These are phyloP conservation scores for Koerneria pararmatus DNA, from an alignment of 2,888 invertebrate genomes.

Conservation along the genomic window DNA sequence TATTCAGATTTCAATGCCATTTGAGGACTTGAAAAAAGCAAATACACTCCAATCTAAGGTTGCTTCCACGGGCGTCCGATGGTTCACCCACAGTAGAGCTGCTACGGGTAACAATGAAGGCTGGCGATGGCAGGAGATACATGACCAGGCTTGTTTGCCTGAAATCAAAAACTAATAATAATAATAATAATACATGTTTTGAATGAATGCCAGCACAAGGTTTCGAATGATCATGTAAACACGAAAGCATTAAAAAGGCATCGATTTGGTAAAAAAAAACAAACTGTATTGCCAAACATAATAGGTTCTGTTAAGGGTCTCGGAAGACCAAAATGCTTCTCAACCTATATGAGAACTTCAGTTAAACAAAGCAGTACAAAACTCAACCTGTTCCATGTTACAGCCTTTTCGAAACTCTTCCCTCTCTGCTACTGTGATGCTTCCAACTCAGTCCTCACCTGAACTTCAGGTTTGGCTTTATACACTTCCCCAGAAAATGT, in stretches of 20 bases:
- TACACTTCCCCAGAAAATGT: no score
- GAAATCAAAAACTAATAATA: not conserved
- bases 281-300: no score
- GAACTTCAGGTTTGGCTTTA: slow-evolving; percentile 18
- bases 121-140: slow-evolving; percentile 18
- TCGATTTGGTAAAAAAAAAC: no score
- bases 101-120: slow-evolving; percentile 19
- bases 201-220: no score
- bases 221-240: no score
- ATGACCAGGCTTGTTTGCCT: not conserved
- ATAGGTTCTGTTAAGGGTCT: no score
- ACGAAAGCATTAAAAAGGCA: no score
- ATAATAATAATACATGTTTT: not conserved
- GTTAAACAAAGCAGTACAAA: not conserved
- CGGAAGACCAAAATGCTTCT: no score
- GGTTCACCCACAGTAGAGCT: slow-evolving; percentile 17
- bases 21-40: not conserved
- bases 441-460: slow-evolving; percentile 19
- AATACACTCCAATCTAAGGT: not conserved
- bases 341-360: not conserved
- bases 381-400: not conserved
- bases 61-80: not conserved
- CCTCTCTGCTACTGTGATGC: slow-evolving; percentile 10
- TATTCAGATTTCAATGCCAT: no score
- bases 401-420: slow-evolving; percentile 16